Conservation (phyloP, 2,797 vertebrate genomes). For the Girardinus metallicus region DNA sequence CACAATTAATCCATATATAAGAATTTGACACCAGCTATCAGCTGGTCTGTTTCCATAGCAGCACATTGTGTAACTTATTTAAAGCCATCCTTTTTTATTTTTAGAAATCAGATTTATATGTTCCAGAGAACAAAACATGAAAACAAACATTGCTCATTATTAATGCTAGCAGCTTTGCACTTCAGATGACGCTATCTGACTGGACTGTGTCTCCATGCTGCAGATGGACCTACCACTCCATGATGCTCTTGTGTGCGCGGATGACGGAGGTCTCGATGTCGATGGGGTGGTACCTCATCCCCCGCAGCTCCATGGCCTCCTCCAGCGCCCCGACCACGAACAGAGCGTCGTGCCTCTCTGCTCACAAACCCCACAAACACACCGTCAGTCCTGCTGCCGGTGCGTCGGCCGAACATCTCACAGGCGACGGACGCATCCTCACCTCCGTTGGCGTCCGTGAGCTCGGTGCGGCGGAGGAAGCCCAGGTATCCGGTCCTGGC, state of each 20-base stretch:
- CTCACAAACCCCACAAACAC: neutral
- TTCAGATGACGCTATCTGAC: neutral
- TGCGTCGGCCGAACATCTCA: accelerated
- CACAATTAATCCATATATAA: too few relatives aligned
- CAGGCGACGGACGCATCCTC: neutral
- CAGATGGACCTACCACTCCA: constrained; percentile 88
- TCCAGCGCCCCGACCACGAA: constrained; percentile 97
- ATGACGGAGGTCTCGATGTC: constrained; percentile 99
- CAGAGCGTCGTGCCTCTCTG: constrained; percentile 95
- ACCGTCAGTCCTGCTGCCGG: neutral
- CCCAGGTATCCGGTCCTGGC: constrained; percentile 96
- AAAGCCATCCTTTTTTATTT: too few relatives aligned
- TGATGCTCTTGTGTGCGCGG: constrained; percentile 96
- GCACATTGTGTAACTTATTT: too few relatives aligned
- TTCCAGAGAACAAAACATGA: neutral
- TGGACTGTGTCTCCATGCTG: neutral
- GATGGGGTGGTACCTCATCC: constrained; percentile 98
- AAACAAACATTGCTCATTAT: neutral
- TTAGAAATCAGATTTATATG: too few relatives aligned
- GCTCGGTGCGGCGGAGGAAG: constrained; percentile 95
- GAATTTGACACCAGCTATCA: too few relatives aligned
- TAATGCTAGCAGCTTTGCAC: neutral
- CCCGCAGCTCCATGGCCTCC: constrained; percentile 97
- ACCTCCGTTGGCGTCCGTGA: constrained; percentile 98
- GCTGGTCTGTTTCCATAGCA: too few relatives aligned